A percentile compares a stretch with the other conserved stretches of the same genome.
These are phyloP conservation scores for Champsocephalus esox DNA, from an alignment of 2,797 vertebrate species.

Conservation along the genomic window DNA sequence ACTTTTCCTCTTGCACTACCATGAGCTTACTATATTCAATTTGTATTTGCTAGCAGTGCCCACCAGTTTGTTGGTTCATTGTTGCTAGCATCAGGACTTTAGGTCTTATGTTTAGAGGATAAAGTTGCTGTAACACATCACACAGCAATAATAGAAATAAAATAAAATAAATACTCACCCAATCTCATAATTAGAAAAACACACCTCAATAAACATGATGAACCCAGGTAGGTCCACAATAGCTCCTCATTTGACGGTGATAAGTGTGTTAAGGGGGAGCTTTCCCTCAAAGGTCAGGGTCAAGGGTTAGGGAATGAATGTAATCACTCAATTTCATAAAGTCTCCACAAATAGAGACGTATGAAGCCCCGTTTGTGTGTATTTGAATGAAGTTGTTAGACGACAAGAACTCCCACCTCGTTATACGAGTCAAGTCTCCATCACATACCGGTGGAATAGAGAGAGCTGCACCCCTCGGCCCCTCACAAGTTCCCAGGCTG, in stretches of 20 bases:
- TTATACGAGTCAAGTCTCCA: conserved; percentile 43
- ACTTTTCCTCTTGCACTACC: not conserved
- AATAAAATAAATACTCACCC: not conserved
- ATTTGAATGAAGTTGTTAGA: conserved; percentile 27
- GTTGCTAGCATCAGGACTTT: not conserved
- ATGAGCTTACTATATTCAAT: not conserved
- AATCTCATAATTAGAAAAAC: not conserved
- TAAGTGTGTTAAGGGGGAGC: conserved; percentile 42
- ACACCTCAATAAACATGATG: not conserved
- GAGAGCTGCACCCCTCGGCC: conserved; percentile 44
- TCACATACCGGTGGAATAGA: conserved; percentile 34
- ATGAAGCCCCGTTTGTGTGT: conserved; percentile 9
- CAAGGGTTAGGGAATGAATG: conserved; percentile 52
- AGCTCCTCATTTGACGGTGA: conserved; percentile 40
- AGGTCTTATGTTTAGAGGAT: not conserved
- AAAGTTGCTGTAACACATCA: too few species aligned
- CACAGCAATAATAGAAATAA: too few species aligned
- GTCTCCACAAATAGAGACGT: conserved; percentile 16
- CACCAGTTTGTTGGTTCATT: not conserved
- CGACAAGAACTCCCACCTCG: conserved; percentile 15
- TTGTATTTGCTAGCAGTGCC: not conserved
- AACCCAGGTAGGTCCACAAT: conserved; percentile 14
- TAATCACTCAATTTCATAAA: conserved; percentile 20
- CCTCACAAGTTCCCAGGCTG: conserved; percentile 69
- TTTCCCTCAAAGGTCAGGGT: conserved; percentile 51